Conservation (phyloP, 1,140 invertebrate genomes). For the Ostrea denselamellosa region DNA sequence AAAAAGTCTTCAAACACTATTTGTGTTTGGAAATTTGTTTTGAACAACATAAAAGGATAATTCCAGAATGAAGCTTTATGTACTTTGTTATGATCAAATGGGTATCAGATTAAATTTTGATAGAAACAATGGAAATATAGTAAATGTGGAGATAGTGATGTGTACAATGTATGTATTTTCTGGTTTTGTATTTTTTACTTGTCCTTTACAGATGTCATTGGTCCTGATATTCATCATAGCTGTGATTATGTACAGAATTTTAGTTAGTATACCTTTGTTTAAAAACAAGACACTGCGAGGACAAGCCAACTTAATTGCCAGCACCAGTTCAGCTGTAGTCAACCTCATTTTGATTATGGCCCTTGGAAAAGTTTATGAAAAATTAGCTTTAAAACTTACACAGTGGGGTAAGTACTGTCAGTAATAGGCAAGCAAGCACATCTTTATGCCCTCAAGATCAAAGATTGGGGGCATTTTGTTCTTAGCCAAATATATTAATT, state of each 20-base stretch:
- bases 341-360: slow-evolving; percentile 86
- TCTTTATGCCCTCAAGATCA: too few relatives aligned
- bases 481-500: too few relatives aligned
- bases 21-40: too few relatives aligned
- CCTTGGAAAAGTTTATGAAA: slow-evolving; percentile 88
- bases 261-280: slow-evolving; percentile 83
- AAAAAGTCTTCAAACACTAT: too few relatives aligned
- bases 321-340: slow-evolving; percentile 85
- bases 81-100: too few relatives aligned
- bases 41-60: too few relatives aligned
- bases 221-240: slow-evolving; percentile 88
- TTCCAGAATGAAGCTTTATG: too few relatives aligned
- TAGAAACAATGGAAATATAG: too few relatives aligned
- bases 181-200: neutral
- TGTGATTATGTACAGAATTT: slow-evolving; percentile 87
- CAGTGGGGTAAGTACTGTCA: slow-evolving; percentile 85
- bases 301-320: slow-evolving; percentile 84
- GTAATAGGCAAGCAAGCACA: neutral
- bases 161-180: too few relatives aligned
- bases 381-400: slow-evolving; percentile 93
- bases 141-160: too few relatives aligned
- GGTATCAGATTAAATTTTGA: too few relatives aligned
- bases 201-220: slow-evolving; percentile 82
- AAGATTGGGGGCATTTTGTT: too few relatives aligned
- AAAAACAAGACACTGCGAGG: slow-evolving; percentile 82